Evolutionary conservation across 1,140 invertebrate genomes (phyloP).

Genomic region (Pseudachorutes palmiensis): DNA sequence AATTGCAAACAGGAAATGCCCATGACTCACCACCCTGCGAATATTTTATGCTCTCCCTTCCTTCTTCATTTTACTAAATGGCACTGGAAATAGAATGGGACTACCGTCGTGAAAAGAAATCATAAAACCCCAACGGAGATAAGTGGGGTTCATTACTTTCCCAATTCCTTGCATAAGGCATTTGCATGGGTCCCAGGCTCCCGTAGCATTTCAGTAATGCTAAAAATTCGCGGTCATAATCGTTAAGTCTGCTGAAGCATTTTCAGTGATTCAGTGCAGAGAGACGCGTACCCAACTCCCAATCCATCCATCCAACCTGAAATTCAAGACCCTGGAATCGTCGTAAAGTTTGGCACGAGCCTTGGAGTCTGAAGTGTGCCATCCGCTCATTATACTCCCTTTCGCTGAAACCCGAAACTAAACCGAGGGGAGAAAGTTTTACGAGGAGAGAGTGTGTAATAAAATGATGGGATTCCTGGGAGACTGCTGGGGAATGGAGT

Average conservation of each 20-base stretch:
- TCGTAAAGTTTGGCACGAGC: not conserved
- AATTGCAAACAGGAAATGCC: not conserved
- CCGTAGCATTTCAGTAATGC: too few species aligned
- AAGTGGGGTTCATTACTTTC: too few species aligned
- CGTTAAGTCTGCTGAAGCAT: too few species aligned
- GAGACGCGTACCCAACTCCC: not conserved
- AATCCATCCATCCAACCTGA: constrained; percentile 6
- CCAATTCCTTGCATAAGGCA: too few species aligned
- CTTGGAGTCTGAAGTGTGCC: constrained; percentile 16
- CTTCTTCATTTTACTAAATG: too few species aligned
- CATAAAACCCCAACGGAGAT: too few species aligned
- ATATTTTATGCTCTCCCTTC: constrained; percentile 11
- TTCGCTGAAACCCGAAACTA: constrained; percentile 5
- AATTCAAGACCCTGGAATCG: constrained; percentile 7
- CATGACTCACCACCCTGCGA: constrained; percentile 7
- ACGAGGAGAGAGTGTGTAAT: not conserved
- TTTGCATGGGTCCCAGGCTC: too few species aligned
- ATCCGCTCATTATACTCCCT: too few species aligned
- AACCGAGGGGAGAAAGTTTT: constrained; percentile 9
- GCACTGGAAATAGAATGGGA: too few species aligned
- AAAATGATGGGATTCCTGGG: not conserved
- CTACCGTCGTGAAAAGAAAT: too few species aligned
- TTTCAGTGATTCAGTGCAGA: too few species aligned
- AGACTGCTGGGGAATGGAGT: not conserved
- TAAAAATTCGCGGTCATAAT: too few species aligned